phyloP scores from a whole-genome alignment of 2,797 vertebrate genomes.

The Danio aesculapii region DNA sequence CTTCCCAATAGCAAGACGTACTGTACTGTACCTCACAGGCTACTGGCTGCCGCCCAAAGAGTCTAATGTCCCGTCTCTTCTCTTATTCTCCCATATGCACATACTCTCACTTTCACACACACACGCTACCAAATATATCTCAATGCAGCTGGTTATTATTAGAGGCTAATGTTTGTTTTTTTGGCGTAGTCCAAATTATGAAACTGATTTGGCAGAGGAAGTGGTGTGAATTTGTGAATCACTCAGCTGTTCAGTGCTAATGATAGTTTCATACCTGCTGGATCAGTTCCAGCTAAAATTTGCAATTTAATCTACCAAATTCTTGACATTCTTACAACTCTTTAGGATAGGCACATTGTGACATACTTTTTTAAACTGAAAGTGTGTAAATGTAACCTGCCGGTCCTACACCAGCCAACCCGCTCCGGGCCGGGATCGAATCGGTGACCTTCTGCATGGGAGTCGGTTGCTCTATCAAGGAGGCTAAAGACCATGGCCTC shows the following conservation, averaged over 20 bases:
- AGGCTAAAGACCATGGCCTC: too few relatives aligned
- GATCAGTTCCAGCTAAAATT: background rate
- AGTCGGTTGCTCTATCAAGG: too few relatives aligned
- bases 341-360: too few relatives aligned
- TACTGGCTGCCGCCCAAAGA: constrained; percentile 37
- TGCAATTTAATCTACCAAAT: background rate
- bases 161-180: constrained; percentile 11
- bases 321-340: background rate
- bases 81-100: background rate
- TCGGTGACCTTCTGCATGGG: too few relatives aligned
- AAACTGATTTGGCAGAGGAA: background rate
- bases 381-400: too few relatives aligned
- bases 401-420: too few relatives aligned
- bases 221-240: background rate
- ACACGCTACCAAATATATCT: constrained; percentile 34
- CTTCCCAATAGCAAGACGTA: constrained; percentile 46
- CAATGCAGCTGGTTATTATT: constrained; percentile 27
- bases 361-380: too few relatives aligned
- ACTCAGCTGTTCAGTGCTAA: constrained; percentile 14
- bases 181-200: background rate
- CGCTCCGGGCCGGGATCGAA: too few relatives aligned
- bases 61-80: background rate
- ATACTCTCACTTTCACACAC: constrained; percentile 32
- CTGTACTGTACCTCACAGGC: constrained; percentile 30
- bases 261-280: background rate